These are phyloP conservation scores for Vandiemenella viatica DNA, from an alignment of 2,888 invertebrate species.

Conservation along the genomic window DNA sequence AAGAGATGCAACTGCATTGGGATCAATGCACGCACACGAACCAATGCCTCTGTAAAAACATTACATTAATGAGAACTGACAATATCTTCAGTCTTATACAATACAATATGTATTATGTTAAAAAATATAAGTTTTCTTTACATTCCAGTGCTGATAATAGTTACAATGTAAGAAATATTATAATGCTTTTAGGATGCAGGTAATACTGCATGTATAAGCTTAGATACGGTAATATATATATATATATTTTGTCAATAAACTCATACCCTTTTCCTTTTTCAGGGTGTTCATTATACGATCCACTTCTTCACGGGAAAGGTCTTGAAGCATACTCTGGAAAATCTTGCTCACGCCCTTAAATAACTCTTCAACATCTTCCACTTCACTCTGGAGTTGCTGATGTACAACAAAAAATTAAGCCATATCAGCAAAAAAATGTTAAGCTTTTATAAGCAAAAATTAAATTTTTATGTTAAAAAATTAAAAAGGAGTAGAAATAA, in stretches of 20 bases:
- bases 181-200: too few relatives aligned
- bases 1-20: slow-evolving; percentile 69
- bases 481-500: too few relatives aligned
- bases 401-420: slow-evolving; percentile 13
- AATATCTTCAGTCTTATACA: too few relatives aligned
- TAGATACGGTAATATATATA: too few relatives aligned
- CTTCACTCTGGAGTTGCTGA: slow-evolving; percentile 59
- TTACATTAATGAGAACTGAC: neutral
- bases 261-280: slow-evolving; percentile 57
- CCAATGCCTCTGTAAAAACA: slow-evolving; percentile 48
- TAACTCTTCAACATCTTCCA: slow-evolving; percentile 74
- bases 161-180: too few relatives aligned
- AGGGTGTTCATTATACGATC: slow-evolving; percentile 77
- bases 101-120: too few relatives aligned
- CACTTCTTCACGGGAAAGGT: slow-evolving; percentile 78
- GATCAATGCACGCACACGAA: slow-evolving; percentile 66
- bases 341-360: slow-evolving; percentile 84
- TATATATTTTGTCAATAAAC: neutral
- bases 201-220: too few relatives aligned
- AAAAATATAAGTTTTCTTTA: too few relatives aligned
- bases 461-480: too few relatives aligned
- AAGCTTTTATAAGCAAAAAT: too few relatives aligned
- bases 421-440: too few relatives aligned
- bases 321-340: slow-evolving; percentile 80
- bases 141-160: too few relatives aligned